Evolutionary conservation across 2,113 vertebrate genomes (phyloP).

Genomic region (Baryphthengus martii): DNA sequence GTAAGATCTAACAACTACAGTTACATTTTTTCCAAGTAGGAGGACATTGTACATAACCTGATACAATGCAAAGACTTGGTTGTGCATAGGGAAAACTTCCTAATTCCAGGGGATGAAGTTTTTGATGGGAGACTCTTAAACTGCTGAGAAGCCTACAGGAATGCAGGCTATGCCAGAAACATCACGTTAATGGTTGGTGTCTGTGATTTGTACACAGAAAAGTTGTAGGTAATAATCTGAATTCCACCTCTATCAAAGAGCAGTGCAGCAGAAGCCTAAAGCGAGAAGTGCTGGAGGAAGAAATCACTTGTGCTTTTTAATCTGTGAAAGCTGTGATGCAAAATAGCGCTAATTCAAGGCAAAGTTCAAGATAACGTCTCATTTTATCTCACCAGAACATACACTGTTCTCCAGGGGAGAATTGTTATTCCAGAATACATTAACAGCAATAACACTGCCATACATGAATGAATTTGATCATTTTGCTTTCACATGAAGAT

Average conservation of each 20-base stretch:
- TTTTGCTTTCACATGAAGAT: not conserved
- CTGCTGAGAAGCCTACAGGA: not conserved
- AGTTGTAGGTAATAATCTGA: not conserved
- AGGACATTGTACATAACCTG: not conserved
- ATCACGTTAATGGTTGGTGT: not conserved
- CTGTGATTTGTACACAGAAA: not conserved
- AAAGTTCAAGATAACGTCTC: not conserved
- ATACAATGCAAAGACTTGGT: not conserved
- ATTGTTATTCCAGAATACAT: not conserved
- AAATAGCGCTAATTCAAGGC: not conserved
- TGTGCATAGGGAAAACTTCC: not conserved
- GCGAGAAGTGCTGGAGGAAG: not conserved
- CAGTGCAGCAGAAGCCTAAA: not conserved
- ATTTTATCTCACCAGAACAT: not conserved
- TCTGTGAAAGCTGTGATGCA: not conserved
- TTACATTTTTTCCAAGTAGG: not conserved
- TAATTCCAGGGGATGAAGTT: not conserved
- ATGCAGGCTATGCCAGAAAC: not conserved
- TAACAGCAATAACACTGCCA: not conserved
- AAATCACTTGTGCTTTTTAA: not conserved
- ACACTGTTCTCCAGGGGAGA: not conserved
- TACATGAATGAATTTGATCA: not conserved
- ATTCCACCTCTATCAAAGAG: not conserved
- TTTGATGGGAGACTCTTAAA: not conserved
- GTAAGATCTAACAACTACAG: not conserved